These are phyloP conservation scores for Lysandra bellargus DNA, from an alignment of 2,888 invertebrate species.

Conservation along the genomic window DNA sequence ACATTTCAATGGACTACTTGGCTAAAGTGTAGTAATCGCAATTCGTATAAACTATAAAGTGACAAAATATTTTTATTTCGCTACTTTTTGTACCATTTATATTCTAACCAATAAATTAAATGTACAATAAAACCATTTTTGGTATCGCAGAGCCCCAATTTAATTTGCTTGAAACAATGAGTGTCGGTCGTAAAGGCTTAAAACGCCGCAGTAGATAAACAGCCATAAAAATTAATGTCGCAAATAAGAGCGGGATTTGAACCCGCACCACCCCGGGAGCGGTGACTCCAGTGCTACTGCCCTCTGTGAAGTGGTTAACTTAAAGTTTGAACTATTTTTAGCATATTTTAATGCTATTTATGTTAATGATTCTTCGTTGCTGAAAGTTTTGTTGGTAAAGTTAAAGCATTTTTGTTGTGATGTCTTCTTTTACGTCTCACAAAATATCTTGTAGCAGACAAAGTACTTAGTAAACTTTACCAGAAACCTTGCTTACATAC, in stretches of 20 bases:
- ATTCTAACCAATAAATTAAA: not conserved
- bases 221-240: conserved; percentile 23
- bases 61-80: not conserved
- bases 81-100: not conserved
- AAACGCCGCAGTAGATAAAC: not conserved
- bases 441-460: not conserved
- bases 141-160: not conserved
- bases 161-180: not conserved
- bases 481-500: not conserved
- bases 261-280: conserved; percentile 5
- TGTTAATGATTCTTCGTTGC: not conserved
- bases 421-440: not conserved
- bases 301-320: not conserved
- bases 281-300: conserved; percentile 8
- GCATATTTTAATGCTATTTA: not conserved
- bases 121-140: not conserved
- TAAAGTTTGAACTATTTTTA: not conserved
- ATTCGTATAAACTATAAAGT: too few species aligned
- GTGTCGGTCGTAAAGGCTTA: not conserved
- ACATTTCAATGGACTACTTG: too few species aligned
- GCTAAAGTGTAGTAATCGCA: too few species aligned
- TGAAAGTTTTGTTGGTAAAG: not conserved
- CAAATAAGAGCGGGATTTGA: not conserved
- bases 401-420: not conserved
- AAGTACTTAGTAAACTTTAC: not conserved